A percentile compares a stretch with the other conserved stretches of the same genome.
Conservation (phyloP, 30 jellyfish, hydroid and myxozoan species). For the Aurelia sp. region DNA sequence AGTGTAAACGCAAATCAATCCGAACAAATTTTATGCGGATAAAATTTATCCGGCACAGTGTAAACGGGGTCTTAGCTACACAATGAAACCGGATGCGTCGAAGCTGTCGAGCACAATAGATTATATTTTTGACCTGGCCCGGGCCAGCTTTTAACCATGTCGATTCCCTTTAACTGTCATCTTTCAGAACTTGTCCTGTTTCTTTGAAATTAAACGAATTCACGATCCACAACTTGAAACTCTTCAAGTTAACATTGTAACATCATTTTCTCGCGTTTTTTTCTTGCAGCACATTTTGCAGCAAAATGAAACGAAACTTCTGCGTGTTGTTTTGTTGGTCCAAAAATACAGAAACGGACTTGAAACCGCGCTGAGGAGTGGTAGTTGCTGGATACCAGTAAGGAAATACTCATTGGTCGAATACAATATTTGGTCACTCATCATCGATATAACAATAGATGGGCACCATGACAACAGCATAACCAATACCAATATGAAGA, state of each 20-base stretch:
- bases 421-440: slow-evolving; percentile 11
- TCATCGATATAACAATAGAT: slow-evolving; percentile 28
- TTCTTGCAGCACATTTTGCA: slow-evolving; percentile 24
- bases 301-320: slow-evolving; percentile 32
- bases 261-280: neutral
- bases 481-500: slow-evolving; percentile 24
- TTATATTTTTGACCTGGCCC: no score
- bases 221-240: neutral
- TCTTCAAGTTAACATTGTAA: neutral
- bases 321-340: slow-evolving; percentile 53
- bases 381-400: slow-evolving; percentile 52
- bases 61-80: no score
- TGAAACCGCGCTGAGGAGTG: slow-evolving; percentile 57
- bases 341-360: slow-evolving; percentile 60
- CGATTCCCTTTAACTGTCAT: no score
- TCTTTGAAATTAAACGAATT: no score
- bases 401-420: slow-evolving; percentile 20
- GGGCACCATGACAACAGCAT: slow-evolving; percentile 66
- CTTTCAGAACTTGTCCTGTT: no score
- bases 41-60: no score
- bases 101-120: no score
- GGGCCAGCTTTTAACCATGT: no score
- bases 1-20: no score
- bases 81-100: no score
- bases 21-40: no score